Base-by-base conservation (phyloP, 2,797 vertebrate genomes). In the Hippoglossus hippoglossus region DNA sequence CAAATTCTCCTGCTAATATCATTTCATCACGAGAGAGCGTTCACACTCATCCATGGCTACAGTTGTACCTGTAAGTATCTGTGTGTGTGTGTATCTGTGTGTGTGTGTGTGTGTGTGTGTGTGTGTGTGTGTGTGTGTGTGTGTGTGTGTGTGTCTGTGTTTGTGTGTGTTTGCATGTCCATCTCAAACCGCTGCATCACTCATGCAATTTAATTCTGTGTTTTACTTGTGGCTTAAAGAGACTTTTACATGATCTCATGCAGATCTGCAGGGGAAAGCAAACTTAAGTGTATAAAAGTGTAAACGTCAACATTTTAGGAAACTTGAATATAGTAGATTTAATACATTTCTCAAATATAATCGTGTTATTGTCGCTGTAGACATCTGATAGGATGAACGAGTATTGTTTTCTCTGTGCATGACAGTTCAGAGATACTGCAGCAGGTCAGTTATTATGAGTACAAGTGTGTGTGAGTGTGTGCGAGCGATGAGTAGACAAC, bases 31-130 rank as follows among this genome's bases (percentile, higher is more conserved):
- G 25, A 19, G 44, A 53, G 55, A 61, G 24, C 67, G 25, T 55
- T 22, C 26, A 70, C 60, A 31, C 16, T 60, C 21, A 26, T 53
- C 46, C 41, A 95, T 95, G 94, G 92, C 94, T 28, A 82, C 93
- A 0, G 90, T 94, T 5, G 92, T 94, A 36, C 92, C 90, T 57
- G 94, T 94, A 67, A 94, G 94, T 93, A 90, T 52, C 19, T 60
- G 21, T 56, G 13, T 56, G 34, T 58, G 28, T 61, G 15, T 54
- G 22, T n/a, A n/a, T n/a, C n/a, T 58, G 6, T 36, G 16, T 74
- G 25, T 52, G 19, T 13, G 25, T 57, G 47, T 44, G 18, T 50
- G 10, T 55, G 12, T 24, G 25, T 67, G 10, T 52, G 46, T 49
- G 44, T 62, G 28, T 61, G 15, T 54, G 22, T 58, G 6, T 36